Base-by-base conservation (phyloP, 2,888 invertebrate genomes). In the Tenodera sinensis region DNA sequence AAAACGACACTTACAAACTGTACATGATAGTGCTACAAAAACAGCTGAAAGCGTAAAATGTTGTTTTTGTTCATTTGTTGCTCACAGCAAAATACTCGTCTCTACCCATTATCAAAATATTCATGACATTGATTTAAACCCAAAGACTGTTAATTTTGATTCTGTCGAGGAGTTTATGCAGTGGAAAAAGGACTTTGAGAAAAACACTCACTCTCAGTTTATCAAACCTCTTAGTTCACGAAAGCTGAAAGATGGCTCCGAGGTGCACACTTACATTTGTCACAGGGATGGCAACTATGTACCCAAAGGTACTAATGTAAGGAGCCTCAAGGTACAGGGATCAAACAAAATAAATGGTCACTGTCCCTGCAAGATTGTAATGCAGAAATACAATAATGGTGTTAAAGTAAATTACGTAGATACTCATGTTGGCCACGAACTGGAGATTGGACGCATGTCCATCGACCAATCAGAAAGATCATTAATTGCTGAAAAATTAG, bases 341-440 rank as follows among this genome's bases (percentile, higher is more conserved):
- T 91, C 90, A 27, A 91, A 91, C 88, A 91, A 91, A 91, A 91
- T 91, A 83, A 91, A 91, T 88, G 91, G 91, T n/a, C 90, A 91
- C 88, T 91, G 91, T 84, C 91, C 91, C 28, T 91, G 91, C 14
- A 90, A 90, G 90, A 90, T 91, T 87, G 90, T 91, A 88, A 91
- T 91, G 7, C 88, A 89, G 83, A 90, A 90, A 12, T 88, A 47
- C 27, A 90, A 85, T n/a, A 84, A 90, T 34, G 89, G 89, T 54
- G 90, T 91, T 25, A 88, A 86, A 83, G 91, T 91, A 15, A 89
- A 89, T 83, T 91, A 90, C 86, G 89, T 91, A 30, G 91, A 91
- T 84, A 91, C 91, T 3, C 91, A 91, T 90, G 90, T 91, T 30
- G 91, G 91, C 15, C 91, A 91, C 89, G 90, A 90, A 81, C 88